Conservation (phyloP, 2,888 invertebrate genomes). For the Baronia brevicornis region DNA sequence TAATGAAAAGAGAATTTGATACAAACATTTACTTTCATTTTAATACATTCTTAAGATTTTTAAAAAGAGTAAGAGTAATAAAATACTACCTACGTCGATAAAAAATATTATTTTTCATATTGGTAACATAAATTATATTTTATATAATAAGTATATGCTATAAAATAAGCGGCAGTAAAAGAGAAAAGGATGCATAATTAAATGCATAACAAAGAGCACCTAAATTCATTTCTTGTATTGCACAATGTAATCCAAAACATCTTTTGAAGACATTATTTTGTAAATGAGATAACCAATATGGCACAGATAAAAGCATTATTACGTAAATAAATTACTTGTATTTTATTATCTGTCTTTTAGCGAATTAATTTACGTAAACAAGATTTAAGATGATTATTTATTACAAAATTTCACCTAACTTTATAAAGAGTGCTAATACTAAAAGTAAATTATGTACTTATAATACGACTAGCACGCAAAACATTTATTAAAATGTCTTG, state of each 20-base stretch:
- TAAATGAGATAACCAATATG: constrained; percentile 24
- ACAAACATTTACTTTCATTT: no score
- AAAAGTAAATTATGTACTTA: constrained; percentile 31
- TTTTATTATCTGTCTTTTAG: no score
- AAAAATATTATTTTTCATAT: background rate
- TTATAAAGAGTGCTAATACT: no score
- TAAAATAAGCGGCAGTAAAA: background rate
- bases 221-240: constrained; percentile 15
- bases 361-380: constrained; percentile 15
- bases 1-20: constrained; percentile 11
- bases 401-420: no score
- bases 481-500: constrained; percentile 9
- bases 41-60: constrained; percentile 3
- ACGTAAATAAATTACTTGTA: constrained; percentile 15
- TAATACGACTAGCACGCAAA: constrained; percentile 36
- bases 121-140: no score
- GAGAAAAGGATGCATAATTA: background rate
- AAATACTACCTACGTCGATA: background rate
- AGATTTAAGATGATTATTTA: no score
- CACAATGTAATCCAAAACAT: constrained; percentile 9
- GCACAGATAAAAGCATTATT: constrained; percentile 28
- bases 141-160: no score
- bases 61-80: constrained; percentile 1
- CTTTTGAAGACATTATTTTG: constrained; percentile 11
- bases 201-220: constrained; percentile 12